Conservation (phyloP, 1,140 invertebrate species). For the Cryptotermes secundus region DNA sequence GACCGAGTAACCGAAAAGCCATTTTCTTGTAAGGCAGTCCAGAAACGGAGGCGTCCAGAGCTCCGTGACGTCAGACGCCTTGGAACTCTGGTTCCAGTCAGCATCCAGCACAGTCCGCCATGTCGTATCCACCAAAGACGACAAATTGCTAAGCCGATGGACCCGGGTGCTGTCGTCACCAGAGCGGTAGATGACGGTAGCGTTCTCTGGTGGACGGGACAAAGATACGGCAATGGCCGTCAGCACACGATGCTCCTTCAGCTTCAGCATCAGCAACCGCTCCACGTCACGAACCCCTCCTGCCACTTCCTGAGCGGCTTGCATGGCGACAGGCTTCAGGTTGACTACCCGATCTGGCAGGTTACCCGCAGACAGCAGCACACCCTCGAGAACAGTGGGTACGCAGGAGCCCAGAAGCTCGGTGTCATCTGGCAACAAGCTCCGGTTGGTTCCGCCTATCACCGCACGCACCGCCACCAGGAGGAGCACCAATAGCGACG, state of each 20-base stretch:
- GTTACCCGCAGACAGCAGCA: background rate
- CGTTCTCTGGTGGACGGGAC: background rate
- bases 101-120: conserved; percentile 9
- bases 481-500: conserved; percentile 4
- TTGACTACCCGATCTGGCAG: background rate
- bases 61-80: background rate
- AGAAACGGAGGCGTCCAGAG: conserved; percentile 26
- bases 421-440: background rate
- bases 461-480: conserved; percentile 5
- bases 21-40: conserved; percentile 22
- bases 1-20: conserved; percentile 15
- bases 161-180: background rate
- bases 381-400: background rate
- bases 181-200: background rate
- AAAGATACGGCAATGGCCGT: background rate
- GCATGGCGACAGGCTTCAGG: background rate
- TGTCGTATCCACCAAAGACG: background rate
- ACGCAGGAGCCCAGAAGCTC: background rate
- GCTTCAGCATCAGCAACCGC: background rate
- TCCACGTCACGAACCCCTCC: background rate
- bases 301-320: background rate
- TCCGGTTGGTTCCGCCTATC: background rate
- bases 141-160: background rate
- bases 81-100: conserved; percentile 15
- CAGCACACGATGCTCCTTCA: background rate